Percentiles rank a stretch among this genome's conserved stretches.
Evolutionary conservation across 1,140 invertebrate species (phyloP).

Genomic region (Drosophila kepulauana): DNA sequence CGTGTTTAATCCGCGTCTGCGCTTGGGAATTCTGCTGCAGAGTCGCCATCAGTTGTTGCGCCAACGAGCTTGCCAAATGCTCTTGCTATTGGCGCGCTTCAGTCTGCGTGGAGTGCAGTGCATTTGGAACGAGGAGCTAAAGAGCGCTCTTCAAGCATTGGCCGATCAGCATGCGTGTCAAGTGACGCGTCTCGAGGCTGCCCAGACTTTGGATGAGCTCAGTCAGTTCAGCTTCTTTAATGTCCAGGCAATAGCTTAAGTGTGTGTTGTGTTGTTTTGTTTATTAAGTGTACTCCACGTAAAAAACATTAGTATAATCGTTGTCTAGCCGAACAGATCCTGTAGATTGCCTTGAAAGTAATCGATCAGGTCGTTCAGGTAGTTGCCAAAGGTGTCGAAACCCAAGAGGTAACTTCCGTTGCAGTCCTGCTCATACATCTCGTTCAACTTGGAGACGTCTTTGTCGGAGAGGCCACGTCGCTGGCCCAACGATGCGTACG

Average conservation of each 20-base stretch:
- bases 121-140: conserved; percentile 87
- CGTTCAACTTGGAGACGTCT: conserved; percentile 88
- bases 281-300: conserved; percentile 21
- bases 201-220: conserved; percentile 86
- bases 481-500: conserved; percentile 87
- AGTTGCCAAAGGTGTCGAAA: conserved; percentile 69
- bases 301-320: conserved; percentile 8
- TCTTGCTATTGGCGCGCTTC: conserved; percentile 88
- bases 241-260: conserved; percentile 33
- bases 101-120: conserved; percentile 88
- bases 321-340: conserved; percentile 60
- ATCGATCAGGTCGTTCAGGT: conserved; percentile 73
- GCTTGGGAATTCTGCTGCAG: conserved; percentile 87
- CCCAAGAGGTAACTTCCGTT: conserved; percentile 59
- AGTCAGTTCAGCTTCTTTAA: conserved; percentile 86
- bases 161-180: conserved; percentile 67
- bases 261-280: not conserved
- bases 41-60: conserved; percentile 87
- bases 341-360: conserved; percentile 74
- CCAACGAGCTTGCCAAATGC: conserved; percentile 88
- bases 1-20: conserved; percentile 86
- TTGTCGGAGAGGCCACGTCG: conserved; percentile 88
- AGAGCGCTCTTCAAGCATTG: conserved; percentile 86
- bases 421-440: conserved; percentile 88
- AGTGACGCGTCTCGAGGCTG: conserved; percentile 84